Percentiles rank a stretch among this genome's conserved stretches.
Conservation (phyloP, 2,888 invertebrate genomes). For the Coelopa pilipes region DNA sequence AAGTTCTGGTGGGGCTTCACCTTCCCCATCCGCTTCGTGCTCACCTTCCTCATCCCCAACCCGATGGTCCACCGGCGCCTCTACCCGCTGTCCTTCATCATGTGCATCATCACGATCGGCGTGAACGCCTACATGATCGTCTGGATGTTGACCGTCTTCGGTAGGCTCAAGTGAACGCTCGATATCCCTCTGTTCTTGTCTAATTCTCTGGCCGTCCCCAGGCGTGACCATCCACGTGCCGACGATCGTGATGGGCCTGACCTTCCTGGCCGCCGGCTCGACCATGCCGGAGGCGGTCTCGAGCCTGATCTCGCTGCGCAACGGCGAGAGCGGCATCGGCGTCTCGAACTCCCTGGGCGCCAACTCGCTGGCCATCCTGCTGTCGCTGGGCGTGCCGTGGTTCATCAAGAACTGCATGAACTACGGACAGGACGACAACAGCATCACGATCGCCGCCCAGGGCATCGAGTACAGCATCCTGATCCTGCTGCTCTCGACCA, state of each 20-base stretch:
- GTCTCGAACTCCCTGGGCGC: slow-evolving; percentile 89
- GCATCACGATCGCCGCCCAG: slow-evolving; percentile 78
- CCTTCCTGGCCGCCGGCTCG: slow-evolving; percentile 89
- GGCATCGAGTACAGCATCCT: slow-evolving; percentile 86
- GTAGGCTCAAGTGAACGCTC: slow-evolving; percentile 69
- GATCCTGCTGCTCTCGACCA: slow-evolving; percentile 79
- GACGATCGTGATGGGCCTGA: slow-evolving; percentile 91
- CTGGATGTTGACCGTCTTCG: slow-evolving; percentile 92
- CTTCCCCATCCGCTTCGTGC: slow-evolving; percentile 77
- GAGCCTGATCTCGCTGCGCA: slow-evolving; percentile 84
- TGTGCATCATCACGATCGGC: slow-evolving; percentile 90
- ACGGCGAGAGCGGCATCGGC: slow-evolving; percentile 88
- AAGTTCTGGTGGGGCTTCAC: slow-evolving; percentile 75
- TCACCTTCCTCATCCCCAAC: slow-evolving; percentile 79
- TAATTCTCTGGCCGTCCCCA: no score
- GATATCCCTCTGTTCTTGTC: neutral
- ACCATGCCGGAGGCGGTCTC: slow-evolving; percentile 86
- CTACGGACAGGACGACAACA: slow-evolving; percentile 62
- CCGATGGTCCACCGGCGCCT: slow-evolving; percentile 71
- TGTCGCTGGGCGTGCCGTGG: slow-evolving; percentile 88
- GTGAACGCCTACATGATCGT: slow-evolving; percentile 85
- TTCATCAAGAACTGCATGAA: slow-evolving; percentile 77
- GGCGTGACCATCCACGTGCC: slow-evolving; percentile 82
- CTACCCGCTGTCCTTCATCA: slow-evolving; percentile 83
- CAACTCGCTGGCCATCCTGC: slow-evolving; percentile 84